Percentiles rank a stretch among this genome's conserved stretches.
These are phyloP conservation scores for Idris sp. DNA, from an alignment of 1,140 invertebrate species.

Conservation along the genomic window DNA sequence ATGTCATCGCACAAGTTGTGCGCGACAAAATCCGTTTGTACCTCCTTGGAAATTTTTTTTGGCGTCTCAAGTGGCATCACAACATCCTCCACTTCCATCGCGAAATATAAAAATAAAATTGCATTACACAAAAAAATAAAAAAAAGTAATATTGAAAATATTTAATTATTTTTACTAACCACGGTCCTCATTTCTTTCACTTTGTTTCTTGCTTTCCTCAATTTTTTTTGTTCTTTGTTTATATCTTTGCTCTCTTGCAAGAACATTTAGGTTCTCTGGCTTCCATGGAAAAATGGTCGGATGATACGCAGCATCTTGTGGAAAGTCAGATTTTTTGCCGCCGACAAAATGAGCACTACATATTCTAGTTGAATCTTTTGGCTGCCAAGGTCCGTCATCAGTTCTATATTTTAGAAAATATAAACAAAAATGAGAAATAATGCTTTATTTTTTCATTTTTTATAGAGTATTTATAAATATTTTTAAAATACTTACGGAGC, in stretches of 20 bases:
- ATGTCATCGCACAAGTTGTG: neutral
- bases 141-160: too few relatives aligned
- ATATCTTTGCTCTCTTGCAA: neutral
- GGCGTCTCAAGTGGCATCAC: neutral
- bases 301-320: neutral
- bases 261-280: neutral
- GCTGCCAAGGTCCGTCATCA: too few relatives aligned
- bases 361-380: neutral
- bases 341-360: slow-evolving; percentile 3
- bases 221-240: neutral
- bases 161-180: too few relatives aligned
- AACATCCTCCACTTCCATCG: too few relatives aligned
- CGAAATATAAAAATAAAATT: too few relatives aligned
- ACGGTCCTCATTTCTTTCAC: too few relatives aligned
- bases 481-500: neutral
- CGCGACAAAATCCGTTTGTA: slow-evolving; percentile 14
- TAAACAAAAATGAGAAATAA: too few relatives aligned
- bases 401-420: too few relatives aligned
- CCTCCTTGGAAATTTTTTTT: slow-evolving; percentile 1
- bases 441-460: too few relatives aligned
- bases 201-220: neutral
- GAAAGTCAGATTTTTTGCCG: neutral
- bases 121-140: too few relatives aligned
- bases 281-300: slow-evolving; percentile 3
- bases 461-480: too few relatives aligned